Conservation (phyloP, 1,140 invertebrate species). For the Heliconius hewitsoni region DNA sequence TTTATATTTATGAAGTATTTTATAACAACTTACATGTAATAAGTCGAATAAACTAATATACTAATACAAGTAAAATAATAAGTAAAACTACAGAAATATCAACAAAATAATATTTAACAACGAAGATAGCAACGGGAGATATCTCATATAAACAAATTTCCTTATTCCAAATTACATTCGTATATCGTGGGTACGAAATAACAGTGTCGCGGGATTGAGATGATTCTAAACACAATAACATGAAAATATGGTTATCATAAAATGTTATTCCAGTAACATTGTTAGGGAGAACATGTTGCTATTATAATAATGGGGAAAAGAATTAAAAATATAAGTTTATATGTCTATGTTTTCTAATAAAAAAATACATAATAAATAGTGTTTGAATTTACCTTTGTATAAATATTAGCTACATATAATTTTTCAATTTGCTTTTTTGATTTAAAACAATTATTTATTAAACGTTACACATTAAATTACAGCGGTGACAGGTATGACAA, state of each 20-base stretch:
- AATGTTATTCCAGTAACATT: conserved; percentile 17
- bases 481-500: too few species aligned
- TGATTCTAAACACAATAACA: conserved; percentile 20
- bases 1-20: too few species aligned
- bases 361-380: too few species aligned
- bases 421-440: too few species aligned
- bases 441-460: too few species aligned
- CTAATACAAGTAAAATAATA: not conserved
- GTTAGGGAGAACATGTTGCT: not conserved
- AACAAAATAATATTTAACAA: not conserved
- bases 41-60: too few species aligned
- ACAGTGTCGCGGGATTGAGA: not conserved
- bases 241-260: conserved; percentile 23
- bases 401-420: too few species aligned
- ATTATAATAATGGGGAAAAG: not conserved
- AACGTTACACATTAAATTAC: too few species aligned
- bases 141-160: conserved; percentile 6
- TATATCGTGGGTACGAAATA: conserved; percentile 4
- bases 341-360: too few species aligned
- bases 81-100: not conserved
- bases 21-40: too few species aligned
- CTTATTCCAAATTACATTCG: conserved; percentile 12
- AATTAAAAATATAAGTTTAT: not conserved
- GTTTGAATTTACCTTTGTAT: too few species aligned
- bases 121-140: not conserved